These are phyloP conservation scores for Drosophila punjabiensis DNA, from an alignment of 1,140 invertebrate species.

Conservation along the genomic window DNA sequence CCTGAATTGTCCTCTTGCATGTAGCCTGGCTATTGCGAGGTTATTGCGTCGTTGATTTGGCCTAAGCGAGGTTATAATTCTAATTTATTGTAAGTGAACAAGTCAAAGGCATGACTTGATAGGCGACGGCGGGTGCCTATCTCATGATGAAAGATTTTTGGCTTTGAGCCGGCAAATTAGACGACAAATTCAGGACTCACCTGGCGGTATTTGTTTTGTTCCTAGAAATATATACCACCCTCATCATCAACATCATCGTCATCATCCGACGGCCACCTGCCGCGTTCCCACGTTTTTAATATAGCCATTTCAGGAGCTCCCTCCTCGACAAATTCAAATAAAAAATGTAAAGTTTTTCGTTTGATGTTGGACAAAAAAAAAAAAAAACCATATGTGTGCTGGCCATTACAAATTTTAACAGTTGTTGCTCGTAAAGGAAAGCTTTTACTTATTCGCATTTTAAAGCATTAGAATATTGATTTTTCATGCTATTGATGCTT, in stretches of 20 bases:
- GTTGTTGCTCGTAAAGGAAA: not conserved
- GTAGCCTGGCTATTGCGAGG: conserved; percentile 58
- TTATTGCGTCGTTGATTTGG: conserved; percentile 82
- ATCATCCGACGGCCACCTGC: conserved; percentile 28
- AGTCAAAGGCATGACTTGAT: conserved; percentile 46
- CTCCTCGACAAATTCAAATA: conserved; percentile 18
- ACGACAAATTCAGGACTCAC: conserved; percentile 29
- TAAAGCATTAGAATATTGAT: conserved; percentile 13
- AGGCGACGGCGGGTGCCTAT: conserved; percentile 11
- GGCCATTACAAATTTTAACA: conserved; percentile 13
- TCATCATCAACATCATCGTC: conserved; percentile 11
- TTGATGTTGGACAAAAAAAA: conserved; percentile 38
- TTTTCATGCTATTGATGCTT: not conserved
- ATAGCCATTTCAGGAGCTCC: conserved; percentile 24
- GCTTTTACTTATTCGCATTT: conserved; percentile 13
- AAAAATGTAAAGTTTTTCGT: conserved; percentile 39
- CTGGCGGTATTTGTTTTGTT: conserved; percentile 12
- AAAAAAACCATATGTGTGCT: conserved; percentile 27
- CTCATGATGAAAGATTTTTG: conserved; percentile 10
- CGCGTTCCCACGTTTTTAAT: conserved; percentile 42
- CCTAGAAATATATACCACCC: not conserved
- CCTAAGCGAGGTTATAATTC: conserved; percentile 80
- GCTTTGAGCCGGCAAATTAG: conserved; percentile 16
- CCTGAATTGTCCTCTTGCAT: conserved; percentile 70
- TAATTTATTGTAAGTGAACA: conserved; percentile 76